Conservation (phyloP, 2,888 invertebrate species). For the Lochmaea crataegi region DNA sequence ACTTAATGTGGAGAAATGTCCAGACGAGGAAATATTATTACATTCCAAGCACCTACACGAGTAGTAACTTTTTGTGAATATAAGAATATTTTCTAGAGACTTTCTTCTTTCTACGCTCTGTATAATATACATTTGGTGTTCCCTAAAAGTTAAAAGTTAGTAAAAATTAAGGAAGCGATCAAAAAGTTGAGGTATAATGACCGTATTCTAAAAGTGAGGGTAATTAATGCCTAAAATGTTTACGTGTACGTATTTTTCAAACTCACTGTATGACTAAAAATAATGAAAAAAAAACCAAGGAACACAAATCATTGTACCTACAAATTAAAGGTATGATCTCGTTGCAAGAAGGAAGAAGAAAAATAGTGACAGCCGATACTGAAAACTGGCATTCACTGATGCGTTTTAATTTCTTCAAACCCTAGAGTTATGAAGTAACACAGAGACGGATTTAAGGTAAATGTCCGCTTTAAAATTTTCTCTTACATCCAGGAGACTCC, state of each 20-base stretch:
- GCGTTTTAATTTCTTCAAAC: constrained; percentile 20
- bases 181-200: no score
- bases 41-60: not conserved
- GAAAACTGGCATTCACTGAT: constrained; percentile 6
- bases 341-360: constrained; percentile 1
- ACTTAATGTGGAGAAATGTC: not conserved
- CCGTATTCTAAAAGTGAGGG: no score
- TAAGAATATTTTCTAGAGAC: no score
- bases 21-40: not conserved
- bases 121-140: no score
- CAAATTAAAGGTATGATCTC: constrained; percentile 3
- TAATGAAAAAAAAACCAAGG: not conserved
- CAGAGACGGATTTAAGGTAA: not conserved
- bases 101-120: no score
- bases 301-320: constrained; percentile 7
- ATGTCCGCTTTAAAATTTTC: not conserved
- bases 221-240: no score
- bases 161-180: no score
- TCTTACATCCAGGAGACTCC: not conserved
- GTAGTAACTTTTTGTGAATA: no score
- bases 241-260: no score
- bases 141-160: no score
- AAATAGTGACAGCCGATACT: constrained; percentile 16
- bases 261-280: not conserved
- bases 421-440: constrained; percentile 13